Conservation (phyloP, 2,113 vertebrate species). For the Erythrocercus mccallii region DNA sequence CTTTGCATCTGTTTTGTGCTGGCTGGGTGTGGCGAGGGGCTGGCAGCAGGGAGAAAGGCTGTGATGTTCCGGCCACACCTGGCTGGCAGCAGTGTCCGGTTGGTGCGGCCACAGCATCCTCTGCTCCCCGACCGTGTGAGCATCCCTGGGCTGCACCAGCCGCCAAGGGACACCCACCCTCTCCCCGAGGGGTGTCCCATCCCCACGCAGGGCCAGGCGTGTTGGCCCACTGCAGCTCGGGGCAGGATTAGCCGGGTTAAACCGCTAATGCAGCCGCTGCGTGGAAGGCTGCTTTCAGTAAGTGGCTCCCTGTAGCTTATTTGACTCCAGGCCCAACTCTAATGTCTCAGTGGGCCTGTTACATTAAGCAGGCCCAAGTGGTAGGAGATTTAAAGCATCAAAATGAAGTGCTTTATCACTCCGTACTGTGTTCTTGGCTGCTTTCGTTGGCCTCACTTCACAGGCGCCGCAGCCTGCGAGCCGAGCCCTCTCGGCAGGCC, state of each 20-base stretch:
- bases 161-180: neutral
- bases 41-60: neutral
- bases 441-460: constrained; percentile 70
- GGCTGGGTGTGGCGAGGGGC: neutral
- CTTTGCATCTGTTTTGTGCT: neutral
- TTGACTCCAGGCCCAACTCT: constrained; percentile 74
- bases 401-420: constrained; percentile 79
- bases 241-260: constrained; percentile 22
- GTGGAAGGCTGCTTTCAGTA: constrained; percentile 70
- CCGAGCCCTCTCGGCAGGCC: constrained; percentile 59
- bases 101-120: neutral
- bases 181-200: fast-evolving
- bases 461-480: constrained; percentile 50
- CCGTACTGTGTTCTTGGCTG: constrained; percentile 74
- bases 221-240: neutral
- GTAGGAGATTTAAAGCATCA: constrained; percentile 77
- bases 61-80: fast-evolving
- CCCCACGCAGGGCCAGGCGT: fast-evolving
- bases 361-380: constrained; percentile 80
- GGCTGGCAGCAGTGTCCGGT: fast-evolving
- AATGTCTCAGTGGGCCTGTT: constrained; percentile 74
- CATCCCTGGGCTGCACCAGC: neutral
- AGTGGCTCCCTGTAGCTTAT: constrained; percentile 75
- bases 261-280: constrained; percentile 60
- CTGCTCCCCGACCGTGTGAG: fast-evolving